phyloP scores from a whole-genome alignment of 2,113 vertebrate genomes.

The Tragelaphus imberbis region DNA sequence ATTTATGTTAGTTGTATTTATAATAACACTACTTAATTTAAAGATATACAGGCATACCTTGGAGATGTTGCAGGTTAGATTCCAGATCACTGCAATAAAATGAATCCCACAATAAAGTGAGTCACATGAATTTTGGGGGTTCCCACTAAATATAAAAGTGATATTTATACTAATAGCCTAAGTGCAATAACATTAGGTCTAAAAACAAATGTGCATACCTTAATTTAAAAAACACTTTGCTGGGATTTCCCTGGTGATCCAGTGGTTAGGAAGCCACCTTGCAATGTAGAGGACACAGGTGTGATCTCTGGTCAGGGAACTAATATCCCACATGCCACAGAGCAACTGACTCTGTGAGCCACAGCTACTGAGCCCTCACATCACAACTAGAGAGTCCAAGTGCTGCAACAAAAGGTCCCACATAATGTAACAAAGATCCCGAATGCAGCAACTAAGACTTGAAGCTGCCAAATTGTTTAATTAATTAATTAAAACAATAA shows the following conservation, averaged over 20 bases:
- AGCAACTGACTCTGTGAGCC: not conserved
- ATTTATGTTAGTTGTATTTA: not conserved
- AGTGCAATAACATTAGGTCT: not conserved
- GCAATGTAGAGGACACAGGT: not conserved
- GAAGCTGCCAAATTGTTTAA: not conserved
- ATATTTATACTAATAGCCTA: not conserved
- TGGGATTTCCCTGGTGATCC: not conserved
- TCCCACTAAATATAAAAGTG: not conserved
- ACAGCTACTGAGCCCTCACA: not conserved
- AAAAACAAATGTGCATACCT: not conserved
- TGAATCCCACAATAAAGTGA: not conserved
- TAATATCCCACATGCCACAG: not conserved
- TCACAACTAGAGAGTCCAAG: not conserved
- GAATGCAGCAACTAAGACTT: not conserved
- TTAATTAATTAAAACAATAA: not conserved
- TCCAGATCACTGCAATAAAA: not conserved
- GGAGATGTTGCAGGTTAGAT: not conserved
- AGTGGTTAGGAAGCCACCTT: not conserved
- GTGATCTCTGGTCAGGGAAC: not conserved
- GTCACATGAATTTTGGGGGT: not conserved
- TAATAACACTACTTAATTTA: not conserved
- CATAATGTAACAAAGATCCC: not conserved
- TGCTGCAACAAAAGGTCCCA: not conserved
- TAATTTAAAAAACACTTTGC: not conserved
- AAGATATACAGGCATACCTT: not conserved